Evolutionary conservation across 2,888 invertebrate species (phyloP), one percentile per base, ranked within the genome.

Genomic region (Tiliacea aurago): DNA sequence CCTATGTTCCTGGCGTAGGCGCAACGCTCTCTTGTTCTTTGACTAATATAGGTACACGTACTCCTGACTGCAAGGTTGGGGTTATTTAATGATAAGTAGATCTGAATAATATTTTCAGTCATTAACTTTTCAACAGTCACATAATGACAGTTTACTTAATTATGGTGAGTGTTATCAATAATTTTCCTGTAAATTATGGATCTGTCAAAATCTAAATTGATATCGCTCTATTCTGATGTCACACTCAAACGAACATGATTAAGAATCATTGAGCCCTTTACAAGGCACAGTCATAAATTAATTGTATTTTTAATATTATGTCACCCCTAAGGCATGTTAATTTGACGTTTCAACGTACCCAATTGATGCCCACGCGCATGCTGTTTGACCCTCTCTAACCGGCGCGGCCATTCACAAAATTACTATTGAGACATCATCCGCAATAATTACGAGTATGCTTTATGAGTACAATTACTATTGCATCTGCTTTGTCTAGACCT

Each of bases 331-430:
- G 65, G 80, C 87, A 86, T 88, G 90, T 93, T 94, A 94, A 94
- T 93, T 92, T 92, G 92, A 92, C 90, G 93, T 93, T 93, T 93
- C 94, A 94, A 91, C 92, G 93, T 86, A 89, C 93, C 90, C 94
- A 95, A 95, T 96, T 95, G 94, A 84, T 85, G 91, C 95, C 95
- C 95, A 95, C 95, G 94, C 95, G 89, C 89, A 85, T 84, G 88
- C 87, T 87, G 87, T 85, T 89, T 92, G 94, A 92, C 94, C 95
- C 93, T 93, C 89, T 89, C 85, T 87, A 87, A 87, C 86, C 85
- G 90, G 84, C 90, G 86, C 85, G 90, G 84, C 90, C 89, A 92
- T 92, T 92, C 93, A 94, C 91, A 86, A 94, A 93, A 93, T 93
- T 93, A 92, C 90, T 92, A 94, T 94, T 93, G 93, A 94, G 93